Percentiles rank a stretch among this genome's conserved stretches.
Evolutionary conservation across 1,140 invertebrate genomes (phyloP).

Genomic region (Pantala flavescens): DNA sequence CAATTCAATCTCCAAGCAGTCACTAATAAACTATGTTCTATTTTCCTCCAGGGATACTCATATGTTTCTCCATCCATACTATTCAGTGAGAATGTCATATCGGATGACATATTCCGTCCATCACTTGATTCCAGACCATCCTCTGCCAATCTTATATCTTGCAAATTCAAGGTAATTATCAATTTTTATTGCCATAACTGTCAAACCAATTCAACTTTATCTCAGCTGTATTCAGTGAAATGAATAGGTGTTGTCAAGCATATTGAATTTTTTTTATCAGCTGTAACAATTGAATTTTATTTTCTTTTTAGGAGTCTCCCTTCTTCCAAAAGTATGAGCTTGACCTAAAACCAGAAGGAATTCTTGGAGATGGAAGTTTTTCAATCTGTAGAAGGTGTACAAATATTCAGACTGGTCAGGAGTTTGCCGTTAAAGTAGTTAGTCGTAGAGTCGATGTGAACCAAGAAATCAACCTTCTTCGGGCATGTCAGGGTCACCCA

Average conservation of each 20-base stretch:
- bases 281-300: conserved; percentile 24
- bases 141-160: conserved; percentile 35
- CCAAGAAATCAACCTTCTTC: conserved; percentile 66
- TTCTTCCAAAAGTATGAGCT: conserved; percentile 82
- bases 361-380: conserved; percentile 80
- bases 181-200: background rate
- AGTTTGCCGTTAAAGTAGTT: conserved; percentile 87
- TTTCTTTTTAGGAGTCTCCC: conserved; percentile 56
- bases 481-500: conserved; percentile 71
- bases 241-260: no score
- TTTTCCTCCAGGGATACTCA: conserved; percentile 66
- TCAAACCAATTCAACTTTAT: background rate
- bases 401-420: conserved; percentile 55
- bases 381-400: conserved; percentile 77
- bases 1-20: no score
- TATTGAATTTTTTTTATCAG: no score
- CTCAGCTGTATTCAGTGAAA: background rate
- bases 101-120: conserved; percentile 51
- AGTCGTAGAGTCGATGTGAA: conserved; percentile 62
- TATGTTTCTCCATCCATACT: conserved; percentile 89
- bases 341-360: conserved; percentile 45
- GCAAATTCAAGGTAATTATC: conserved; percentile 40
- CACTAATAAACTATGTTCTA: background rate
- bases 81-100: conserved; percentile 75
- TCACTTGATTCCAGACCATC: conserved; percentile 39